phyloP scores from a whole-genome alignment of 2,888 invertebrate species.

The Noctua janthina region DNA sequence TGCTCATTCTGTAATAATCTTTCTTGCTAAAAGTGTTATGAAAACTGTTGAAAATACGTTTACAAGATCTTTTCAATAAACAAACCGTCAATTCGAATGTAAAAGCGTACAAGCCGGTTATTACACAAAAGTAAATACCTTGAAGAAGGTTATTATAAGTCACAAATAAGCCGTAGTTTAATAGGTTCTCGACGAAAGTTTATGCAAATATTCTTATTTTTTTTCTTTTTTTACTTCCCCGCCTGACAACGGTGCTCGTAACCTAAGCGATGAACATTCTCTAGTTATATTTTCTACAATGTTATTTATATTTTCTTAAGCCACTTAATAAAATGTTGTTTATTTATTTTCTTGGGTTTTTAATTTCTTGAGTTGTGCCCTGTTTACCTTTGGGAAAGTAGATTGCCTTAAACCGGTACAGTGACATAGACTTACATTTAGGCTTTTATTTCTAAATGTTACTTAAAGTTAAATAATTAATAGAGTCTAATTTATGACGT shows the following conservation, averaged over 20 bases:
- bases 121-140: constrained; percentile 3
- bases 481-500: background rate
- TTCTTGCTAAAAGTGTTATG: background rate
- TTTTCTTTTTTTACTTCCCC: constrained; percentile 16
- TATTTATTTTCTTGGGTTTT: constrained; percentile 18
- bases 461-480: background rate
- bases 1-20: background rate
- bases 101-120: background rate
- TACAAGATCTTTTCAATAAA: background rate
- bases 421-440: background rate
- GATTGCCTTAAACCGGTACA: background rate
- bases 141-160: constrained; percentile 32
- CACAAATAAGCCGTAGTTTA: constrained; percentile 50
- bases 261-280: constrained; percentile 18
- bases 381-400: background rate
- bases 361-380: background rate
- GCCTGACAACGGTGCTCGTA: constrained; percentile 33
- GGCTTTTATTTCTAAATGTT: background rate
- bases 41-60: background rate
- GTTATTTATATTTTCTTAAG: constrained; percentile 39
- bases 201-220: constrained; percentile 43
- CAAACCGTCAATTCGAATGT: background rate
- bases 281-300: constrained; percentile 22
- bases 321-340: constrained; percentile 27
- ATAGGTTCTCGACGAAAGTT: constrained; percentile 44